Percentiles rank a stretch among this genome's conserved stretches.
Evolutionary conservation across 2,797 vertebrate genomes (phyloP).

Genomic region (Cryptoprocta ferox): DNA sequence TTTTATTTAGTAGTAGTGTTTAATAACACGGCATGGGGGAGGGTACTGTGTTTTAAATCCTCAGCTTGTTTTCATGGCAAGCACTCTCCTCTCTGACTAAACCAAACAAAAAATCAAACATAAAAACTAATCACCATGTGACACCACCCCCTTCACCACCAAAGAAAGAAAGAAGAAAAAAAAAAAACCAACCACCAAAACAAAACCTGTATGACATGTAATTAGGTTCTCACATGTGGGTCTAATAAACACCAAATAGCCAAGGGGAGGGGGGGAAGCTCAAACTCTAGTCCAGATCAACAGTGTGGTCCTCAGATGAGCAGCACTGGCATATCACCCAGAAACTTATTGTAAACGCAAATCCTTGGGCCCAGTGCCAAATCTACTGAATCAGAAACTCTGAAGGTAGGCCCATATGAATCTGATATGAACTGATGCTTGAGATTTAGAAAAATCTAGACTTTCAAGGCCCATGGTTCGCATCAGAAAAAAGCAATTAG

Average conservation of each 20-base stretch:
- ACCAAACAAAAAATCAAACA: slow-evolving; percentile 24
- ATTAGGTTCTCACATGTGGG: neutral
- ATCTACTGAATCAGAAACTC: neutral
- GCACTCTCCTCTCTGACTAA: neutral
- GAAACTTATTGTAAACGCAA: neutral
- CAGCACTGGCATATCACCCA: neutral
- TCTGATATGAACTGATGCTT: neutral
- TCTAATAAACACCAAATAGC: slow-evolving; percentile 25
- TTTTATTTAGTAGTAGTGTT: neutral
- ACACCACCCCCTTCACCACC: neutral
- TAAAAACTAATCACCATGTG: neutral
- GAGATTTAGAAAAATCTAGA: slow-evolving; percentile 45
- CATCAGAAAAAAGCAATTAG: neutral
- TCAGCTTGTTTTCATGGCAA: slow-evolving; percentile 11
- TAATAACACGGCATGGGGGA: neutral
- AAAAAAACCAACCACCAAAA: neutral
- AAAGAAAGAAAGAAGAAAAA: neutral
- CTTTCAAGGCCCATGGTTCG: neutral
- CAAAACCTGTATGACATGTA: neutral
- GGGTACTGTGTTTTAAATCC: neutral
- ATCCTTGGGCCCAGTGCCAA: neutral
- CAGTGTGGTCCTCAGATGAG: neutral
- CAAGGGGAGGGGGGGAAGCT: neutral
- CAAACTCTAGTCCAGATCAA: neutral
- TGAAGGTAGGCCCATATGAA: neutral